Evolutionary conservation across 2,888 invertebrate genomes (phyloP).

Genomic region (Chalcis sispes): DNA sequence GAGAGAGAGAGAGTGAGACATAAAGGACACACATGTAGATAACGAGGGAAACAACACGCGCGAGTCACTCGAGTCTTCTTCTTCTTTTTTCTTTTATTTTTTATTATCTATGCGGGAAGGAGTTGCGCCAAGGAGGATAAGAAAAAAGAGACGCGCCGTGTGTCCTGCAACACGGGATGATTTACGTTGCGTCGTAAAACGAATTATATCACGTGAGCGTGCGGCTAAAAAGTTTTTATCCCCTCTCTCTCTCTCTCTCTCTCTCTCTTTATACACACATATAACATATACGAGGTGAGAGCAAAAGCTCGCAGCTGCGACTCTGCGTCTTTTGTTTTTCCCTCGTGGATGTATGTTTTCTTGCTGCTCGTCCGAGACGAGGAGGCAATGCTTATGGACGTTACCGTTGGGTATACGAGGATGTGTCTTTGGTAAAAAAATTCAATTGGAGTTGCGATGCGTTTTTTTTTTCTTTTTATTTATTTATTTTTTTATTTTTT

Average conservation of each 20-base stretch:
- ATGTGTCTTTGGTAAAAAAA: not conserved
- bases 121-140: too few species aligned
- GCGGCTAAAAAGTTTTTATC: conserved; percentile 31
- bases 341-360: not conserved
- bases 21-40: too few species aligned
- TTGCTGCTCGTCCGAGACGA: too few species aligned
- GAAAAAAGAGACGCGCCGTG: conserved; percentile 5
- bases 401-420: not conserved
- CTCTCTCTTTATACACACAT: too few species aligned
- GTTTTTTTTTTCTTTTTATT: too few species aligned
- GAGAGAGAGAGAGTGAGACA: conserved; percentile 5
- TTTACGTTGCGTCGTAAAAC: conserved; percentile 51
- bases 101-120: too few species aligned
- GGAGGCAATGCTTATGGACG: not conserved
- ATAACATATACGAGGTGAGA: too few species aligned
- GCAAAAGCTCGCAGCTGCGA: conserved; percentile 19
- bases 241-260: too few species aligned
- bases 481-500: too few species aligned
- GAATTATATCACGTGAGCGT: conserved; percentile 48
- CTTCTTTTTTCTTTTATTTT: too few species aligned
- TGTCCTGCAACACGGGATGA: conserved; percentile 15
- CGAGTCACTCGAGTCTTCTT: too few species aligned
- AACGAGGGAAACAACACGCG: too few species aligned
- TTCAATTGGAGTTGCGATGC: not conserved
- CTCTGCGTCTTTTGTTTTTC: not conserved